phyloP scores from a whole-genome alignment of 2,797 vertebrate genomes.

The Todus mexicanus region DNA sequence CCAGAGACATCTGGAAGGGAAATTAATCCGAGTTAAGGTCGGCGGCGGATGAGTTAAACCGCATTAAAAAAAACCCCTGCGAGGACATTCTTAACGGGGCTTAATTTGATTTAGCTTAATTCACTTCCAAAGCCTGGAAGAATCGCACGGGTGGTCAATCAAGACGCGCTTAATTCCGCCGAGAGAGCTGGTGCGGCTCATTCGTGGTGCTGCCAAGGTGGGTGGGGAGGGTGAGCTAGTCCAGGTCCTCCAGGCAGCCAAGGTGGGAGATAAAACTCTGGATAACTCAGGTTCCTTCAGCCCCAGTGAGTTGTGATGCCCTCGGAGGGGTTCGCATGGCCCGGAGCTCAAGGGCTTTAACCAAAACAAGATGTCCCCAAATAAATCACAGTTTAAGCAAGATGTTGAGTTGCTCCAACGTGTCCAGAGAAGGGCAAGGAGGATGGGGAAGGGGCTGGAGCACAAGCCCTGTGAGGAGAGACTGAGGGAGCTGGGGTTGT shows the following conservation, averaged over 20 bases:
- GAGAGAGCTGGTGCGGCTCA: neutral
- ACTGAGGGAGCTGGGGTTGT: no score
- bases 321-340: neutral
- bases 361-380: neutral
- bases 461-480: no score
- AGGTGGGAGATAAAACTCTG: neutral
- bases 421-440: no score
- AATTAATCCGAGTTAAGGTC: neutral
- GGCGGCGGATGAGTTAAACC: neutral
- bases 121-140: neutral
- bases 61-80: neutral
- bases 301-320: neutral
- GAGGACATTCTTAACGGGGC: neutral
- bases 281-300: neutral
- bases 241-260: neutral
- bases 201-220: neutral
- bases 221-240: fast-evolving
- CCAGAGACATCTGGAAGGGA: neutral
- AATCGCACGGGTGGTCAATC: neutral
- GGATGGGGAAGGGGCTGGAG: no score
- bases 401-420: no score
- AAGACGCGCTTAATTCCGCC: neutral
- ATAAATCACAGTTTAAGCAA: neutral
- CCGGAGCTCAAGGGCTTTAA: neutral
- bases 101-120: neutral